phyloP scores from a whole-genome alignment of 2,113 vertebrate genomes.

The Ceuthmochares aereus region DNA sequence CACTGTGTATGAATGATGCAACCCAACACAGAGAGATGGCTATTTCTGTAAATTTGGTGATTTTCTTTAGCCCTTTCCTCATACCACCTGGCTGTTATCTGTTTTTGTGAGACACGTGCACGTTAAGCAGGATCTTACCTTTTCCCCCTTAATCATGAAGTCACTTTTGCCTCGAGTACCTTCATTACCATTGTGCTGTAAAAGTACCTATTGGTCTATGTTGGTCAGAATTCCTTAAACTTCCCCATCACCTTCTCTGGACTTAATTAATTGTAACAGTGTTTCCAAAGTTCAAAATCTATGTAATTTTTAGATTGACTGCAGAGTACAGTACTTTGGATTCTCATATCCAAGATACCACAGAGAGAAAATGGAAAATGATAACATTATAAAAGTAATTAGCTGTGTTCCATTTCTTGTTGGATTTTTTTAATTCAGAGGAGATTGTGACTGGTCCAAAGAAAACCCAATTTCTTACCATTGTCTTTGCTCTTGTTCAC shows the following conservation, averaged over 20 bases:
- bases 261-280: background rate
- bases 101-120: background rate
- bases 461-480: background rate
- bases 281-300: background rate
- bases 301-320: background rate
- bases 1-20: background rate
- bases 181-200: background rate
- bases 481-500: background rate
- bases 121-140: background rate
- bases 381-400: background rate
- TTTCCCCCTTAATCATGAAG: background rate
- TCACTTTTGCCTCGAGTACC: background rate
- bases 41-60: background rate
- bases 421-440: background rate
- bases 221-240: background rate
- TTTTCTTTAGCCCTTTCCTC: background rate
- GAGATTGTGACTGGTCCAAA: background rate
- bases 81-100: background rate
- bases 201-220: background rate
- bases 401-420: background rate
- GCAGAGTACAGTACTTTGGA: background rate
- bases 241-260: background rate
- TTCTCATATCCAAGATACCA: background rate
- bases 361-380: background rate
- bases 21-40: rapidly evolving